Base-by-base conservation (phyloP, 2,113 vertebrate species). In the Protobothrops mucrosquamatus region DNA sequence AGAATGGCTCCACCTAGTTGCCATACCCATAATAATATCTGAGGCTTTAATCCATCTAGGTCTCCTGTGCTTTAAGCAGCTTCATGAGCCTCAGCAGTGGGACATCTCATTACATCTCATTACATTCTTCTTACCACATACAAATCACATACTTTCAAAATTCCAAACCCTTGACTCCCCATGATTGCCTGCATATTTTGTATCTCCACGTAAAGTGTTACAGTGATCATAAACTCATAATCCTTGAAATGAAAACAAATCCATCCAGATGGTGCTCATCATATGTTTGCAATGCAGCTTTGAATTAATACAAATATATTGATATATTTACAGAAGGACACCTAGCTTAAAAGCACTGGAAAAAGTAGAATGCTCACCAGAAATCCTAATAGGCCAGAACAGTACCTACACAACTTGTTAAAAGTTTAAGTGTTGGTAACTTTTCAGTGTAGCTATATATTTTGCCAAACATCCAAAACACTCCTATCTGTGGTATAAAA, bases 281-380 rank as follows among this genome's bases (percentile, higher is more conserved):
- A 48, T 86, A 54, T 9, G 51, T 87, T 87, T 18, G 48, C 34
- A 95, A 85, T 94, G 91, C 92, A 92, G 90, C 51, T 95, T 96
- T 95, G 91, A 94, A 96, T 94, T 85, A 96, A 92, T 87, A 69
- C 34, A 34, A 69, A 69, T 69, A 18, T 18, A 69, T n/a, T 95
- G 93, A 94, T 93, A 91, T 93, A 96, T 95, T 96, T 96, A 55
- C 61, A 48, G 54, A 91, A 86, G 54, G 59, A 94, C 26, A 34
- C 87, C 95, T 95, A 24, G 14, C 48, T 23, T 87, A 87, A 52
- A 51, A 48, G 14, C 86, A 14, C 48, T n/a, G 24, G 24, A 29
- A 6, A 52, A 95, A 95, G 95, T 93, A 96, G 94, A 96, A 91
- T 95, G 12, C 14, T 29, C 85, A 91, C 94, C 93, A 95, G 94